A percentile compares a stretch with the other conserved stretches of the same genome.
Evolutionary conservation across 2,888 invertebrate genomes (phyloP).

Genomic region (Timema cristinae): DNA sequence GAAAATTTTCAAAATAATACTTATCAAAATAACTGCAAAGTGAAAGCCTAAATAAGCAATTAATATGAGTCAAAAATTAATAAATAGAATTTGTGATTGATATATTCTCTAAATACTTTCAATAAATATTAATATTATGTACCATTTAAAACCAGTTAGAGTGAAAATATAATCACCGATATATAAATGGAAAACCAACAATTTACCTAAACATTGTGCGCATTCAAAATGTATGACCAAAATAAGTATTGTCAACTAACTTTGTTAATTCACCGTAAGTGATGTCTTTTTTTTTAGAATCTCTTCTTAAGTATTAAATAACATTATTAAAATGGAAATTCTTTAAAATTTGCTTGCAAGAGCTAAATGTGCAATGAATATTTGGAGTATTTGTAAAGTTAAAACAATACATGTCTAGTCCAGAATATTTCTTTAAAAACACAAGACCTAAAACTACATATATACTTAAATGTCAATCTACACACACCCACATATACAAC

Average conservation of each 20-base stretch:
- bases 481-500: slow-evolving; percentile 31
- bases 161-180: too few species aligned
- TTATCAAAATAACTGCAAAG: too few species aligned
- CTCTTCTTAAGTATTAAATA: slow-evolving; percentile 16
- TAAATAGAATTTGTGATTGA: too few species aligned
- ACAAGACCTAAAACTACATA: slow-evolving; percentile 29
- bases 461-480: slow-evolving; percentile 18
- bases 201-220: not conserved
- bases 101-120: too few species aligned
- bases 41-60: too few species aligned
- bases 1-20: too few species aligned
- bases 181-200: too few species aligned
- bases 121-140: too few species aligned
- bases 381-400: slow-evolving; percentile 1
- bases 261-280: not conserved
- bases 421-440: slow-evolving; percentile 22
- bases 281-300: slow-evolving; percentile 6
- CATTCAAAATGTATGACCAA: slow-evolving; percentile 11
- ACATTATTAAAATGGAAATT: slow-evolving; percentile 18
- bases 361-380: slow-evolving; percentile 15
- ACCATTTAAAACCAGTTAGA: too few species aligned
- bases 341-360: slow-evolving; percentile 8
- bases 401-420: slow-evolving; percentile 22
- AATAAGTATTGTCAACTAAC: not conserved
- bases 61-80: too few species aligned